Conservation (phyloP, 2,888 invertebrate genomes). For the Aleiodes testaceus region DNA sequence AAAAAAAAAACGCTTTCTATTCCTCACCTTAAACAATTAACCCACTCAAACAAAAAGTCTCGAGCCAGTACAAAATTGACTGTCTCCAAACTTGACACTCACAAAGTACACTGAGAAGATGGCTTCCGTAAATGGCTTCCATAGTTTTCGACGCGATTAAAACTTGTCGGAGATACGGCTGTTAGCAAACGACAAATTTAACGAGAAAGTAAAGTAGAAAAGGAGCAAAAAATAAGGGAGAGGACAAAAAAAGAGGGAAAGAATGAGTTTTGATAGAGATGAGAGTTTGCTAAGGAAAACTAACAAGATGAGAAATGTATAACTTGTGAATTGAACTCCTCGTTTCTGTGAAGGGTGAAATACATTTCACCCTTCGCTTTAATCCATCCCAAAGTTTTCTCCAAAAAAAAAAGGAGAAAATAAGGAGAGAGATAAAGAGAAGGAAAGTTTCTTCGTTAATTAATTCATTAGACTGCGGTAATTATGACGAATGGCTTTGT, state of each 20-base stretch:
- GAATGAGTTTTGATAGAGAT: slow-evolving; percentile 26
- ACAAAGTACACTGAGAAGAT: slow-evolving; percentile 21
- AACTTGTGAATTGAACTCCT: slow-evolving; percentile 23
- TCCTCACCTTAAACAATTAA: no score
- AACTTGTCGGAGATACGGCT: slow-evolving; percentile 43
- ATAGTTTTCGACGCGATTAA: slow-evolving; percentile 49
- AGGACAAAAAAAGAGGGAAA: slow-evolving; percentile 35
- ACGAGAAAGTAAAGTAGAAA: slow-evolving; percentile 40
- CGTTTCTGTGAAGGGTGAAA: background rate
- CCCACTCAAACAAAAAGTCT: no score
- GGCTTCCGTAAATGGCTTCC: slow-evolving; percentile 43
- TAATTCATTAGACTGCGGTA: background rate
- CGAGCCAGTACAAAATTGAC: slow-evolving; percentile 1
- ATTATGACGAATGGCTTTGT: slow-evolving; percentile 12
- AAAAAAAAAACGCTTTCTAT: no score
- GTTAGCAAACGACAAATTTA: slow-evolving; percentile 41
- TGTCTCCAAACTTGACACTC: slow-evolving; percentile 24
- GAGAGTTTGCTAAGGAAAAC: slow-evolving; percentile 8
- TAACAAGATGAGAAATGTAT: slow-evolving; percentile 28
- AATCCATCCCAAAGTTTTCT: background rate
- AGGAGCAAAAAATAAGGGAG: slow-evolving; percentile 36
- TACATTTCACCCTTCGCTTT: slow-evolving; percentile 8
- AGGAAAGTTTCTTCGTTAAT: background rate
- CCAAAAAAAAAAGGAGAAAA: no score
- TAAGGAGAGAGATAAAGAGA: background rate